phyloP scores from a whole-genome alignment of 2,113 vertebrate species.

The Sula dactylatra region DNA sequence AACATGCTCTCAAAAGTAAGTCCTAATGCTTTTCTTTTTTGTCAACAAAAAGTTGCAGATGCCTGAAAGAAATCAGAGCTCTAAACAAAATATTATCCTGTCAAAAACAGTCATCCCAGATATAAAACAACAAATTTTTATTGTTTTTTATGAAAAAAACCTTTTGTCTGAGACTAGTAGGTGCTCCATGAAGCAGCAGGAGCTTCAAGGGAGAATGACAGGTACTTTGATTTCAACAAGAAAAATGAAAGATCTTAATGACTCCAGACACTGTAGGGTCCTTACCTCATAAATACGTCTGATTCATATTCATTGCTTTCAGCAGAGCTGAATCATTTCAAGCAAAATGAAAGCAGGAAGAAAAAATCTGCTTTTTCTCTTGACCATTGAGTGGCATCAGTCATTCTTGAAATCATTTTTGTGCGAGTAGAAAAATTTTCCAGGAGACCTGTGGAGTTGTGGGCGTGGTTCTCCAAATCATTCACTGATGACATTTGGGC shows the following conservation, averaged over 20 bases:
- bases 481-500: background rate
- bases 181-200: background rate
- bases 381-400: background rate
- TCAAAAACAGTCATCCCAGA: background rate
- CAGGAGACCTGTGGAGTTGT: background rate
- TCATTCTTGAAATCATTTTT: background rate
- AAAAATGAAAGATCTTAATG: slow-evolving; percentile 49
- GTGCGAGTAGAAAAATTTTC: background rate
- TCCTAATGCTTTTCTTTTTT: background rate
- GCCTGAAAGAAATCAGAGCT: background rate
- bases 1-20: background rate
- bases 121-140: background rate
- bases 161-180: background rate
- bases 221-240: slow-evolving; percentile 39
- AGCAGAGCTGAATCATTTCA: slow-evolving; percentile 2
- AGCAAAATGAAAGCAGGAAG: slow-evolving; percentile 1
- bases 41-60: background rate
- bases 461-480: background rate
- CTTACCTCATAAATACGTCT: slow-evolving; percentile 56
- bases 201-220: slow-evolving; percentile 22
- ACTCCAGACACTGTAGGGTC: slow-evolving; percentile 5
- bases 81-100: background rate
- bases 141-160: background rate
- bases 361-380: background rate
- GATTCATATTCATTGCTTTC: slow-evolving; percentile 49